Percentiles rank a stretch among this genome's conserved stretches.
These are phyloP conservation scores for Tetranychus cinnabarinus DNA, from an alignment of 1,140 invertebrate species.

Conservation along the genomic window DNA sequence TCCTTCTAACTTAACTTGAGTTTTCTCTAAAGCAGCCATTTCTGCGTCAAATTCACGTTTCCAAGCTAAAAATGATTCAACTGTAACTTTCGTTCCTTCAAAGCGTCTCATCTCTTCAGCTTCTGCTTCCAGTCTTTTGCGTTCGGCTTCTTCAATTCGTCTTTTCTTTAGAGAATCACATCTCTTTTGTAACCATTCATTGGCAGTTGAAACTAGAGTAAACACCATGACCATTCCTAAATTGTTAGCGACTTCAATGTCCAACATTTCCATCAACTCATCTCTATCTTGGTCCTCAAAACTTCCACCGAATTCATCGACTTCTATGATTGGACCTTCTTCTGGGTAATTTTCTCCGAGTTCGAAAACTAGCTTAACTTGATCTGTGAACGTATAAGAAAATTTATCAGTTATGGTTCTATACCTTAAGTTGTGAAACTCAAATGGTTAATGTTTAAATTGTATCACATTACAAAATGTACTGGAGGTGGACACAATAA, in stretches of 20 bases:
- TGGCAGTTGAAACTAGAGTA: constrained; percentile 67
- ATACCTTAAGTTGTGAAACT: background rate
- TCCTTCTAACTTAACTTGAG: constrained; percentile 29
- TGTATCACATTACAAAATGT: no score
- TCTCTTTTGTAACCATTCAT: constrained; percentile 62
- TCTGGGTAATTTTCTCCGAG: constrained; percentile 73
- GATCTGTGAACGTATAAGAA: background rate
- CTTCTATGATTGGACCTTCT: constrained; percentile 48
- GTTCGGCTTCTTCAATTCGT: constrained; percentile 7
- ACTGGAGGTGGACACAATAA: no score
- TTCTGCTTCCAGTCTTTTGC: constrained; percentile 8
- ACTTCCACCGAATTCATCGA: constrained; percentile 44
- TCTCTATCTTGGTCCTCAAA: constrained; percentile 40
- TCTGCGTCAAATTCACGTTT: constrained; percentile 79
- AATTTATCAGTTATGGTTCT: no score
- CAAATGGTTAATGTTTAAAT: no score
- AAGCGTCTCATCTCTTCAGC: constrained; percentile 30
- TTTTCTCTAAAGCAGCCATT: constrained; percentile 40
- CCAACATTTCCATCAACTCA: constrained; percentile 31
- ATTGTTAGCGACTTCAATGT: constrained; percentile 53
- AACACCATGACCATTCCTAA: constrained; percentile 93
- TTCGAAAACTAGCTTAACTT: constrained; percentile 46
- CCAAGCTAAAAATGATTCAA: constrained; percentile 89
- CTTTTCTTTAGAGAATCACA: constrained; percentile 4
- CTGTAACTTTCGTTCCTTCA: constrained; percentile 50